Conservation (phyloP, 2,888 invertebrate species). For the Amphipoea oculea region DNA sequence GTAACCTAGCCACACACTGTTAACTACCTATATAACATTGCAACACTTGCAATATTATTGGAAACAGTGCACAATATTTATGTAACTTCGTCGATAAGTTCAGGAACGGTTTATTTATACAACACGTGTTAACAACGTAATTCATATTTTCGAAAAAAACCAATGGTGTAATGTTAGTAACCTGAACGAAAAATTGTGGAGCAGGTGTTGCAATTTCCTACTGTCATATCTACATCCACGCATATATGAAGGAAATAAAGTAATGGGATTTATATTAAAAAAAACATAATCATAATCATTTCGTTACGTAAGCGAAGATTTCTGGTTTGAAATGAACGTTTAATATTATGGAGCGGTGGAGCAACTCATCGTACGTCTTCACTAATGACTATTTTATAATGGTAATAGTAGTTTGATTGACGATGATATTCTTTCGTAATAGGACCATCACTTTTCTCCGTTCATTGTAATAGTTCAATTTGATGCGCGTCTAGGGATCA, state of each 20-base stretch:
- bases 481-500: slow-evolving; percentile 48
- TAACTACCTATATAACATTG: slow-evolving; percentile 53
- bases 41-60: slow-evolving; percentile 57
- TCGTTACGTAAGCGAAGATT: slow-evolving; percentile 56
- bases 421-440: slow-evolving; percentile 66
- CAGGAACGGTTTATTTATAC: slow-evolving; percentile 70
- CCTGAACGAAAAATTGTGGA: slow-evolving; percentile 51
- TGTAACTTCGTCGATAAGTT: slow-evolving; percentile 74
- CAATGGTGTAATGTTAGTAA: slow-evolving; percentile 61
- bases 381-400: slow-evolving; percentile 66
- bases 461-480: slow-evolving; percentile 56
- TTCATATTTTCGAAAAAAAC: slow-evolving; percentile 52
- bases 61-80: slow-evolving; percentile 70
- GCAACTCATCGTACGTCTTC: slow-evolving; percentile 56
- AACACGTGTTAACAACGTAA: slow-evolving; percentile 65
- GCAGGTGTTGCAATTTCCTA: slow-evolving; percentile 56
- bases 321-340: slow-evolving; percentile 55
- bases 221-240: slow-evolving; percentile 30
- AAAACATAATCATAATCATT: slow-evolving; percentile 38
- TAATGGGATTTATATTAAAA: slow-evolving; percentile 42
- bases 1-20: slow-evolving; percentile 24
- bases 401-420: slow-evolving; percentile 61
- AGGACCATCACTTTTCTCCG: slow-evolving; percentile 43
- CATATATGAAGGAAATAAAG: slow-evolving; percentile 44
- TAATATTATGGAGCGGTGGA: slow-evolving; percentile 43